Base-by-base conservation (phyloP, 1,140 invertebrate genomes). In the Diabrotica virgifera region DNA sequence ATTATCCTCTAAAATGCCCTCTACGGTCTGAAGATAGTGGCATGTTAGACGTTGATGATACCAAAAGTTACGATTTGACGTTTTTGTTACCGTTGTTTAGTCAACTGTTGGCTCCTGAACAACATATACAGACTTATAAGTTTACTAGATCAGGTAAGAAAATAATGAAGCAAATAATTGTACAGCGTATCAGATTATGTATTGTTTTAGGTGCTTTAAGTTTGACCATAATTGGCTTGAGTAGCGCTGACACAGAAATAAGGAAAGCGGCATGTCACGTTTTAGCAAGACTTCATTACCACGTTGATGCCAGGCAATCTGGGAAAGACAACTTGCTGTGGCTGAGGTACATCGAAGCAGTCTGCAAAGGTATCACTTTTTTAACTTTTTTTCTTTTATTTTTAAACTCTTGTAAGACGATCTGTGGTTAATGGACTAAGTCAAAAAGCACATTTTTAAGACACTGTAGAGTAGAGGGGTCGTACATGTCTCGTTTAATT, bases 41-140 rank as follows among this genome's bases (percentile, higher is more conserved):
- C 11, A n/a, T 40, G 5, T 46, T 13, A 7, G 37, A 53, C 11
- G 11, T 36, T 8, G 53, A 62, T 70, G 66, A 66, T 35, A 58
- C 54, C 4, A 52, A 66, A n/a, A 66, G 89, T 37, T 92, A 92
- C 69, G 90, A 92, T 77, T 86, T 90, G 2, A 81, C 85, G 54
- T 93, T 92, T 75, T 78, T 90, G 63, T 80, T 92, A 58, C 87
- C 90, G 5, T 75, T 92, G 13, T 81, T 91, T 62, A 86, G 82
- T 68, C 82, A 85, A 65, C 76, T 91, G 12, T 72, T 91, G 51
- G 79, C 82, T 11, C 86, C 88, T 5, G 85, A 87, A 67, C 86
- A 87, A 52, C 78, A 85, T 5, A 83, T 91, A 9, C 82, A 85
- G 0, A 87, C 85, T 70, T 84, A 87, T 64, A 86, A 85, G 74